Evolutionary conservation across 64 coral and sea anemone genomes (phyloP).

Genomic region (Montipora efflorescens): DNA sequence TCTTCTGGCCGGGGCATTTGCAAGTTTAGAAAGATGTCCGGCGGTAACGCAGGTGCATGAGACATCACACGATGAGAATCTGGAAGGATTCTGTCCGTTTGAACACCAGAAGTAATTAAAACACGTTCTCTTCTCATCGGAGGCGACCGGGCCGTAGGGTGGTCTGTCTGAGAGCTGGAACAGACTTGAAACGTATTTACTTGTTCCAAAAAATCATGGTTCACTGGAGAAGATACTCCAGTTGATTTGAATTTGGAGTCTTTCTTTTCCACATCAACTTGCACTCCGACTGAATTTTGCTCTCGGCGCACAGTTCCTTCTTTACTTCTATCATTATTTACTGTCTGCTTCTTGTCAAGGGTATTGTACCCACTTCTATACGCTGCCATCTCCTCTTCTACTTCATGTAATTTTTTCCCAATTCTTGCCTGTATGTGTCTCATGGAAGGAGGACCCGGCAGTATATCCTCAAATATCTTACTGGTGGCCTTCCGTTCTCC

Average conservation of each 20-base stretch:
- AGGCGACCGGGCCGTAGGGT: neutral
- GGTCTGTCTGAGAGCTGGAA: conserved; percentile 49
- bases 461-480: neutral
- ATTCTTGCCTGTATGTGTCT: conserved; percentile 11
- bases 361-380: neutral
- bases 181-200: conserved; percentile 11
- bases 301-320: neutral
- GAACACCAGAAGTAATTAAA: conserved; percentile 11
- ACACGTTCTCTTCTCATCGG: neutral
- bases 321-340: neutral
- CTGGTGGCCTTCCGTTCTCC: neutral
- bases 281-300: conserved; percentile 16
- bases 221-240: neutral
- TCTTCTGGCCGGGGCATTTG: conserved; percentile 59
- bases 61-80: conserved; percentile 10
- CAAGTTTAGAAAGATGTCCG: conserved; percentile 84
- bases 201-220: neutral
- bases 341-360: neutral
- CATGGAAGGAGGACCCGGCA: conserved; percentile 24
- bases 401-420: conserved; percentile 15
- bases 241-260: neutral
- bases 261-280: conserved; percentile 6
- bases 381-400: neutral
- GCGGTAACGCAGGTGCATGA: conserved; percentile 68
- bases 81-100: neutral